Evolutionary conservation across 2,888 invertebrate genomes (phyloP), one percentile per base, ranked within the genome.

Genomic region (Heliconius aoede): DNA sequence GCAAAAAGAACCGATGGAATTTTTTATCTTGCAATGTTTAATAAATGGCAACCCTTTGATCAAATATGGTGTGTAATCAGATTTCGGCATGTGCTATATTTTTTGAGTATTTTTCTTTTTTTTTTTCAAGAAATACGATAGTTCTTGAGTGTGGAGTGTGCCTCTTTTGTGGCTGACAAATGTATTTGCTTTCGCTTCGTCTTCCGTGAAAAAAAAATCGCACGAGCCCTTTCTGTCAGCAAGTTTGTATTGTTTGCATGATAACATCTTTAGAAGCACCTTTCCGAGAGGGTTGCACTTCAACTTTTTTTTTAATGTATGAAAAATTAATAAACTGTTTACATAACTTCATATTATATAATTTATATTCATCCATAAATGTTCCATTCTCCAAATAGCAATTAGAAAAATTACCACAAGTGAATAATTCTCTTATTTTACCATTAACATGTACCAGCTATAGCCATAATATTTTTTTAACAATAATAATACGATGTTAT

Each of bases 71-170:
- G 83, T 83, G 90, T 93, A 93, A 94, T 94, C 93, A 92, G 93
- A 94, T 94, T 94, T 94, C 93, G 92, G 89, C 94, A 94, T 94
- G 93, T 93, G 94, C 90, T 91, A 86, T 90, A 88, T 86, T 90
- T 91, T 93, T 87, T 86, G 72, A 26, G 32, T 26, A 36, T 72
- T 61, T 83, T 77, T 73, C 30, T 76, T 79, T 74, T 83, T 87
- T 88, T 89, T 88, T 88, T 87, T 83, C 51, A 90, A 91, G 94
- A 91, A 93, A 94, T 88, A 83, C 86, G 93, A 94, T 91, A 90
- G 87, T 88, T 89, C 93, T 93, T 91, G 90, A 91, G 88, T 87
- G 89, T 87, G 90, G 90, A 91, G 92, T 91, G 92, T 91, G 92
- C 89, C 89, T 89, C 91, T 88, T 89, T 92, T 92, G 91, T 91